phyloP scores from a whole-genome alignment of 2,113 vertebrate genomes.

The Phodopus roborovskii region DNA sequence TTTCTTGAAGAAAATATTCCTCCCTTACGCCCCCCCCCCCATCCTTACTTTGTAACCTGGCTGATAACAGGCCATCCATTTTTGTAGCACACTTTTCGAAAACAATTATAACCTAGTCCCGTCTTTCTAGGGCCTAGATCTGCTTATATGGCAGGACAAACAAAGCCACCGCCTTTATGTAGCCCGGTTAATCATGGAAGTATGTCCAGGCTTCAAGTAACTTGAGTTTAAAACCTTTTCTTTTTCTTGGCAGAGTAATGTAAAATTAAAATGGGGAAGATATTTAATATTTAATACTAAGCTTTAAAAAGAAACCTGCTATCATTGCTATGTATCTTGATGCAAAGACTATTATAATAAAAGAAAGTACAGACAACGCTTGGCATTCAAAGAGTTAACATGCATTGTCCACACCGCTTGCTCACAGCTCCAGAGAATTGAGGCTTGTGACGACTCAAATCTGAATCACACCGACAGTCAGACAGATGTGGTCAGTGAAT shows the following conservation, averaged over 20 bases:
- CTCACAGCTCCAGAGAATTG: background rate
- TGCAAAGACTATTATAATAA: slow-evolving; percentile 71
- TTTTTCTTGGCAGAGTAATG: slow-evolving; percentile 85
- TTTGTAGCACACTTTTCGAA: slow-evolving; percentile 74
- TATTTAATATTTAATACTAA: slow-evolving; percentile 92
- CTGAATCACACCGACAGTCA: background rate
- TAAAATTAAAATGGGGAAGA: slow-evolving; percentile 84
- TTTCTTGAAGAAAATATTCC: slow-evolving; percentile 60
- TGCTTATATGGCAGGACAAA: slow-evolving; percentile 51
- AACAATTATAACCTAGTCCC: slow-evolving; percentile 30
- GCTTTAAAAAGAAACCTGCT: slow-evolving; percentile 85
- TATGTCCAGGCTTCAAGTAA: slow-evolving; percentile 75
- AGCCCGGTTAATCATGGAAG: slow-evolving; percentile 68
- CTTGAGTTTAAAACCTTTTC: slow-evolving; percentile 82
- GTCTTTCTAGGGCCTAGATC: slow-evolving; percentile 58
- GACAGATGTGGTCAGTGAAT: rapidly evolving
- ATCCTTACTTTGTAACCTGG: slow-evolving; percentile 68
- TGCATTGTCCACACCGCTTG: slow-evolving; percentile 18
- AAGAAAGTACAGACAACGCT: slow-evolving; percentile 73
- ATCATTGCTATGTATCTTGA: slow-evolving; percentile 73
- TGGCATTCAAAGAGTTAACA: slow-evolving; percentile 56
- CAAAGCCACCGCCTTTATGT: slow-evolving; percentile 53
- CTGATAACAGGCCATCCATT: slow-evolving; percentile 64
- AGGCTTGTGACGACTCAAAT: background rate
- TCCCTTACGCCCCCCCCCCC: background rate